phyloP scores from a whole-genome alignment of 2,797 vertebrate species.

The Sebastes minor region DNA sequence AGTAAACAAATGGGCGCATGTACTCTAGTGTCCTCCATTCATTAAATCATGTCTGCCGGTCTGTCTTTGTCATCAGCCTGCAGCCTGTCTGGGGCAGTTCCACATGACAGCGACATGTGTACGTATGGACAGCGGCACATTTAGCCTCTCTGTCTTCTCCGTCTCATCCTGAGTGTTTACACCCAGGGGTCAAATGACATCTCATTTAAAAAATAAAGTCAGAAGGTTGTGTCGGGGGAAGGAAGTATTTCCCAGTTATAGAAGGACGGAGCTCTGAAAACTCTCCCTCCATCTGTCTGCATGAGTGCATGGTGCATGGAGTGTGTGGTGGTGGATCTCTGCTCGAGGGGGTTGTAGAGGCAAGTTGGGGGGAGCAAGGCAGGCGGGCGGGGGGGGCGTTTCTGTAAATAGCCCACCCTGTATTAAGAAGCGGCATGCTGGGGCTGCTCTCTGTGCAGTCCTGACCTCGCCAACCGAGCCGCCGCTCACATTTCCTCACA shows the following conservation, averaged over 20 bases:
- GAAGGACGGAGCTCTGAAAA: constrained; percentile 32
- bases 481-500: constrained; percentile 60
- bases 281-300: constrained; percentile 66
- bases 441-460: constrained; percentile 37
- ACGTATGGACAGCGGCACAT: constrained; percentile 38
- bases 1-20: not conserved
- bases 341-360: constrained; percentile 53
- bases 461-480: constrained; percentile 63
- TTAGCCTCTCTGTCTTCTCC: constrained; percentile 32
- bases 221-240: not conserved
- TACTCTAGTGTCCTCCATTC: constrained; percentile 6
- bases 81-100: constrained; percentile 34
- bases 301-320: constrained; percentile 54
- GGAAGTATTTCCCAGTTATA: constrained; percentile 17
- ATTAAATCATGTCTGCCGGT: constrained; percentile 51
- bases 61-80: constrained; percentile 57
- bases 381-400: not conserved
- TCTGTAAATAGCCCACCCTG: constrained; percentile 77
- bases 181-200: constrained; percentile 28
- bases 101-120: constrained; percentile 48
- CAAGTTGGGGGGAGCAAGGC: not conserved
- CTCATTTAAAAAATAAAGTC: constrained; percentile 46
- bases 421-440: constrained; percentile 60
- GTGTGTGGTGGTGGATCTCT: constrained; percentile 54
- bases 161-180: constrained; percentile 20